These are phyloP conservation scores for Villa cingulata DNA, from an alignment of 2,888 invertebrate genomes.

Conservation along the genomic window DNA sequence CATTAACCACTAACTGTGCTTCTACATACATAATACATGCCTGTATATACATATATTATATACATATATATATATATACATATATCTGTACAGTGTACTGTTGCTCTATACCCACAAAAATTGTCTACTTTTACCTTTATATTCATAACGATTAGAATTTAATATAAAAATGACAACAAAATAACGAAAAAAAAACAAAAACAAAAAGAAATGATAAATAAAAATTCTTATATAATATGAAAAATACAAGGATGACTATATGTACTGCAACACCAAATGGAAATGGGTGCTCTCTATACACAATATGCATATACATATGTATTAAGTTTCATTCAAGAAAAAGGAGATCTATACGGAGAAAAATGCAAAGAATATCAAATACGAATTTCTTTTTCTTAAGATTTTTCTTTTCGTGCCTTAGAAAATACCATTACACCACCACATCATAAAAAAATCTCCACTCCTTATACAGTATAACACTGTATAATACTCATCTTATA, in stretches of 20 bases:
- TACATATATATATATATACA: neutral
- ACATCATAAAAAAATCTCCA: constrained; percentile 2
- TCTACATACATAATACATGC: no score
- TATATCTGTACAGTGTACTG: neutral
- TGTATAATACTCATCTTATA: no score
- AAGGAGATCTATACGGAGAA: no score
- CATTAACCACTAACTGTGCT: neutral
- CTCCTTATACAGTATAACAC: no score
- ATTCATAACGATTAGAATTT: neutral
- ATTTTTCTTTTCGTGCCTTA: neutral
- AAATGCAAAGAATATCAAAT: no score
- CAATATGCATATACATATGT: no score
- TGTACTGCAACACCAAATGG: neutral
- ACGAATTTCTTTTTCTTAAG: neutral
- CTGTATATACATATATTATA: no score
- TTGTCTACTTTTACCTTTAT: no score
- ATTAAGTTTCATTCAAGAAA: no score
- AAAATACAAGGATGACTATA: neutral
- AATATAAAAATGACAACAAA: neutral
- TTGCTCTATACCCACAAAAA: neutral
- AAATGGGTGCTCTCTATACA: neutral
- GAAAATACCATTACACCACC: constrained; percentile 4
- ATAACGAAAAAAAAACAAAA: neutral
- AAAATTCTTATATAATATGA: neutral
- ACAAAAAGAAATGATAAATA: no score